These are phyloP conservation scores for Bactericera cockerelli DNA, from an alignment of 1,140 invertebrate species.

Conservation along the genomic window DNA sequence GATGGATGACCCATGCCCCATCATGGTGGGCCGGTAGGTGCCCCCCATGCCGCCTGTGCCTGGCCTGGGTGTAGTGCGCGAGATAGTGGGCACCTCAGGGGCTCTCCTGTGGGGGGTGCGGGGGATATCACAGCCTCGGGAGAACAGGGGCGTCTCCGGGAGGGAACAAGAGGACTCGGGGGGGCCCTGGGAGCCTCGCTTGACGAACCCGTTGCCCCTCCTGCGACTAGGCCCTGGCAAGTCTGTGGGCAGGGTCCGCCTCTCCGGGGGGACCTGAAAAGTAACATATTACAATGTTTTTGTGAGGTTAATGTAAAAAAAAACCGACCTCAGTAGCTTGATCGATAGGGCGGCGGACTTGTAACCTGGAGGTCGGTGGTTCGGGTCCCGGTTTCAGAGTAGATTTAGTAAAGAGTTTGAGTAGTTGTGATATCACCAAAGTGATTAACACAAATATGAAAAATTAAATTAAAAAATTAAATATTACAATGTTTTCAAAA, in stretches of 20 bases:
- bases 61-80: conserved; percentile 17
- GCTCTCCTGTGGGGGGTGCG: conserved; percentile 24
- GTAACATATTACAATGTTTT: too few species aligned
- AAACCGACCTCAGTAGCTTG: too few species aligned
- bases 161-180: conserved; percentile 65
- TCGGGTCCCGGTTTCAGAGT: too few species aligned
- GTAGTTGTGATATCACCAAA: too few species aligned
- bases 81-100: conserved; percentile 20
- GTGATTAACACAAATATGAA: too few species aligned
- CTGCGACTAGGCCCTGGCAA: conserved; percentile 37
- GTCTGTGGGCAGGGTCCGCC: conserved; percentile 52
- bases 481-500: too few species aligned
- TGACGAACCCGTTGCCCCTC: conserved; percentile 30
- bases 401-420: too few species aligned
- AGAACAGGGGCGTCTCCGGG: conserved; percentile 68
- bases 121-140: conserved; percentile 37
- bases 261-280: conserved; percentile 39
- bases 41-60: conserved; percentile 7
- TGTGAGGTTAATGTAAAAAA: too few species aligned
- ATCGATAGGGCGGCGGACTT: too few species aligned
- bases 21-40: background rate
- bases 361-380: too few species aligned
- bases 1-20: background rate
- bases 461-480: too few species aligned
- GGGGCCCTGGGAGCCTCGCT: conserved; percentile 30